Percentiles rank a stretch among this genome's conserved stretches.
These are phyloP conservation scores for Synergus itoensis DNA, from an alignment of 2,888 invertebrate species.

Conservation along the genomic window DNA sequence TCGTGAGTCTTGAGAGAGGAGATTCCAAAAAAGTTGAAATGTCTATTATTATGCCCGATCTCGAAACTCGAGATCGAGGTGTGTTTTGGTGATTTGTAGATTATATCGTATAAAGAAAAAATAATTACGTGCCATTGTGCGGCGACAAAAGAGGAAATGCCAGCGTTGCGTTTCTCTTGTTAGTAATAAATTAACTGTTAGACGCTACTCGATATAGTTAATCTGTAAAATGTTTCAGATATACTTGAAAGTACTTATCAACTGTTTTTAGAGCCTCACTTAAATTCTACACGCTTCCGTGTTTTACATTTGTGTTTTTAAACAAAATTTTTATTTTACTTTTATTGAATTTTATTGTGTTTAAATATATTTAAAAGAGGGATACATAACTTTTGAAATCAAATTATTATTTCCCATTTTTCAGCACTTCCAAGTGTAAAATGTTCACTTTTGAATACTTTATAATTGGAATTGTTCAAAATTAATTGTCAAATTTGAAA, in stretches of 20 bases:
- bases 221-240: constrained; percentile 74
- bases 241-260: constrained; percentile 77
- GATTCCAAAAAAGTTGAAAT: constrained; percentile 64
- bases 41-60: constrained; percentile 64
- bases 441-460: background rate
- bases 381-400: background rate
- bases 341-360: background rate
- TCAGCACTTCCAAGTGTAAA: background rate
- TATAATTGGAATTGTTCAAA: background rate
- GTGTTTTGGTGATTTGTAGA: constrained; percentile 66
- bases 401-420: background rate
- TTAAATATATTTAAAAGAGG: background rate
- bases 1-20: constrained; percentile 58
- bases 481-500: background rate
- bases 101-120: constrained; percentile 60
- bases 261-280: constrained; percentile 75
- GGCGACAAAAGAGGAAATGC: constrained; percentile 70
- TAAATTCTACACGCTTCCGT: constrained; percentile 66
- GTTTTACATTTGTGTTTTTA: constrained; percentile 51
- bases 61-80: constrained; percentile 61
- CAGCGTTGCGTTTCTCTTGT: constrained; percentile 71
- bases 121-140: constrained; percentile 73
- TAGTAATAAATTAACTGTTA: constrained; percentile 73
- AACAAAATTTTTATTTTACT: background rate
- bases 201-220: constrained; percentile 70